Evolutionary conservation across 2,888 invertebrate genomes (phyloP).

Genomic region (Cerceris rybyensis): DNA sequence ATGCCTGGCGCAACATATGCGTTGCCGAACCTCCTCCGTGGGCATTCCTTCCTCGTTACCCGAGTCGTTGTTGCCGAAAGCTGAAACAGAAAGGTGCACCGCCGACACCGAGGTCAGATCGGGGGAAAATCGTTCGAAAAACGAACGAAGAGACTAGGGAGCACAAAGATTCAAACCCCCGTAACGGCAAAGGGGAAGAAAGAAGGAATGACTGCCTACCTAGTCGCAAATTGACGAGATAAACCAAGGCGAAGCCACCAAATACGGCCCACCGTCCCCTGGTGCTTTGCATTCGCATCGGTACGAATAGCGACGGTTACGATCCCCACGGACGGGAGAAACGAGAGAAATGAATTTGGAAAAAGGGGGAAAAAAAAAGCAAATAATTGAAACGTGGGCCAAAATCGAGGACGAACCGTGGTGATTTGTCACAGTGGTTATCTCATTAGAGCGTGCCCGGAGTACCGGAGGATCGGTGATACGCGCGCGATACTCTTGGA

Average conservation of each 20-base stretch:
- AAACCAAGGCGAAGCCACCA: slow-evolving; percentile 66
- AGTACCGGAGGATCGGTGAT: slow-evolving; percentile 39
- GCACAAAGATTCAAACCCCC: background rate
- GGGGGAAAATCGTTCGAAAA: background rate
- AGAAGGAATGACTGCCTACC: slow-evolving; percentile 64
- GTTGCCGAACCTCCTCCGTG: slow-evolving; percentile 56
- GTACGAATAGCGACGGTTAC: slow-evolving; percentile 26
- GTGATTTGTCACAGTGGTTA: slow-evolving; percentile 41
- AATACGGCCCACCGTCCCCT: slow-evolving; percentile 68
- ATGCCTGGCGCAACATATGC: slow-evolving; percentile 76
- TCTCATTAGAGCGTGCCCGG: slow-evolving; percentile 39
- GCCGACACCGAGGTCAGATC: background rate
- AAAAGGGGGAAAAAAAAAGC: background rate
- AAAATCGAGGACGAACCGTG: slow-evolving; percentile 1
- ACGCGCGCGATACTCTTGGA: slow-evolving; percentile 27
- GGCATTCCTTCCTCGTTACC: slow-evolving; percentile 36
- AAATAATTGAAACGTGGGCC: background rate
- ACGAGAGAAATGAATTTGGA: background rate
- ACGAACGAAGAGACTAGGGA: background rate
- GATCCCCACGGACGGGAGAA: background rate
- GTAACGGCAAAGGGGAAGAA: background rate
- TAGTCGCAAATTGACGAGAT: slow-evolving; percentile 70
- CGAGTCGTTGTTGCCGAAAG: slow-evolving; percentile 51
- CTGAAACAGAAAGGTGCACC: slow-evolving; percentile 49
- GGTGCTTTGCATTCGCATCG: slow-evolving; percentile 60